Evolutionary conservation across 2,797 vertebrate species (phyloP).

Genomic region (Epinephelus awoara): DNA sequence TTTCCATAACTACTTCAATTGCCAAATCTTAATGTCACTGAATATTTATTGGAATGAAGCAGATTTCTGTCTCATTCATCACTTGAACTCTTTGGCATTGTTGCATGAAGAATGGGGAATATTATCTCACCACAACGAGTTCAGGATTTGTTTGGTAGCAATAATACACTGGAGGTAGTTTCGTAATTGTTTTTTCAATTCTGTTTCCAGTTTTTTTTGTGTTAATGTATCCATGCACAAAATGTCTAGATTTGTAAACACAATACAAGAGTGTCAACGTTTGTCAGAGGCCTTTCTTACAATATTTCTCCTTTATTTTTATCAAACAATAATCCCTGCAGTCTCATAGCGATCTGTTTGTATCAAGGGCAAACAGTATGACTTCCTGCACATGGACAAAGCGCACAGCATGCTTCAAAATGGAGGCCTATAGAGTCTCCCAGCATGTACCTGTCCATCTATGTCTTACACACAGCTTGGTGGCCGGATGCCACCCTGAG

Average conservation of each 20-base stretch:
- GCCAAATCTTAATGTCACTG: slow-evolving; percentile 3
- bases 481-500: slow-evolving; percentile 56
- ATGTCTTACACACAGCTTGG: slow-evolving; percentile 69
- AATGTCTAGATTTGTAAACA: neutral
- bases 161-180: neutral
- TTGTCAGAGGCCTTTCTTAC: slow-evolving; percentile 20
- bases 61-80: neutral
- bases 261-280: slow-evolving; percentile 11
- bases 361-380: slow-evolving; percentile 79
- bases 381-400: slow-evolving; percentile 67
- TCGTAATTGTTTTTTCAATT: neutral
- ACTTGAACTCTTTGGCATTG: neutral
- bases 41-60: slow-evolving; percentile 7
- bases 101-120: neutral
- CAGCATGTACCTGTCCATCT: slow-evolving; percentile 75
- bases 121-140: neutral
- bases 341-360: slow-evolving; percentile 63
- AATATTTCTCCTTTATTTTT: slow-evolving; percentile 42
- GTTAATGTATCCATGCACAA: neutral
- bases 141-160: neutral
- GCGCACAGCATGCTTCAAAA: slow-evolving; percentile 60
- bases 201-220: neutral
- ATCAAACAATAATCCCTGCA: slow-evolving; percentile 54
- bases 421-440: slow-evolving; percentile 55
- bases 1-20: slow-evolving; percentile 4